Evolutionary conservation across 2,888 invertebrate species (phyloP), one percentile per base, ranked within the genome.

Genomic region (Epirrhoe tristata): DNA sequence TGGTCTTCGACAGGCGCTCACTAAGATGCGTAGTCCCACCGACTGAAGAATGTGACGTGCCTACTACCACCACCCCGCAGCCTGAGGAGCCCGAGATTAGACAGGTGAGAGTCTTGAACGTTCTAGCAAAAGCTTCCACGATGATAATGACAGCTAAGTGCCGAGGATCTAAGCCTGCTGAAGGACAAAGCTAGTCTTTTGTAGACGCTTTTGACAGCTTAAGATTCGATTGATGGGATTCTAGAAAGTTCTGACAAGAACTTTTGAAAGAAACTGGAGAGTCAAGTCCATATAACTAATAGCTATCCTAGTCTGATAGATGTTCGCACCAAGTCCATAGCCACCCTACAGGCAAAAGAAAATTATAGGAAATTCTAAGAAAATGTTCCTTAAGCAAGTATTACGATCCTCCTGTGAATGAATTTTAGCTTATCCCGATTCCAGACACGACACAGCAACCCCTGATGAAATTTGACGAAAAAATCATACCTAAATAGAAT

Each of bases 11-110:
- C 91, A 94, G 95, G 76, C 94, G 97, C 73, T 97, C 97, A 0
- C 88, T 97, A 75, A 94, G 98, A 74, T 98, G 98, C 85, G 97
- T 98, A 36, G 97, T 97, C 6, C 98, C 98, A 0, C 98, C 98
- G 6, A 98, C 98, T 43, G 97, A 97, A 77, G 98, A 98, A 81
- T 98, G 98, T 79, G 97, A 98, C 75, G 94, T 97, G 0, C 97
- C 97, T 0, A 96, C 97, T 67, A 97, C 97, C 24, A 95, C 96
- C 0, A 94, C 96, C 0, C 94, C 95, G 0, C 95, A 95, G 0
- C 91, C 93, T 24, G 95, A 95, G 74, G 95, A 83, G 12, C 82
- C 83, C 63, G 89, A 91, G 10, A 63, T 79, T 43, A 86, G 90
- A 86, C 90, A 83, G 82, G 91, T 91, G 17, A 32, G 58, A 32